Percentiles rank a stretch among this genome's conserved stretches.
Conservation (phyloP, 2,888 invertebrate species). For the Crioceris asparagi region DNA sequence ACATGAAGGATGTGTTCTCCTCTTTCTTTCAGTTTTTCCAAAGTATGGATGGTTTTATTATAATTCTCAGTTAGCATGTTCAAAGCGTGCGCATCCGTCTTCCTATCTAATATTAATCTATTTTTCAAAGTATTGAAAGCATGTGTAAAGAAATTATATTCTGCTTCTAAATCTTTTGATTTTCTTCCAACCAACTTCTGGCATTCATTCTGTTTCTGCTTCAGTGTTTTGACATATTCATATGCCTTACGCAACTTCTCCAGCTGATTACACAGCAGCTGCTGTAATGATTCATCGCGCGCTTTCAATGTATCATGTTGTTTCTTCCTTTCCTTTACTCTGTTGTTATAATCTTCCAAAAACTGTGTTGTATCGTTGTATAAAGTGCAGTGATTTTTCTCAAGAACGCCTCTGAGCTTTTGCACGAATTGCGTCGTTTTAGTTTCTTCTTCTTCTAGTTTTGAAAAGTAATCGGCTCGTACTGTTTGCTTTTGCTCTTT, state of each 20-base stretch:
- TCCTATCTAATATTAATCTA: constrained; percentile 42
- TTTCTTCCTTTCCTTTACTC: constrained; percentile 21
- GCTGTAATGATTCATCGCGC: constrained; percentile 27
- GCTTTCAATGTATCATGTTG: constrained; percentile 23
- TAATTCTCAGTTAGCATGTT: constrained; percentile 51
- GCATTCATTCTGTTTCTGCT: constrained; percentile 18
- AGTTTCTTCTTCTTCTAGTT: constrained; percentile 30
- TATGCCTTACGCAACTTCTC: constrained; percentile 22
- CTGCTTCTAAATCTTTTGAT: constrained; percentile 24
- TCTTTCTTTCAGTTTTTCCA: constrained; percentile 46
- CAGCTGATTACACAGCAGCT: constrained; percentile 22
- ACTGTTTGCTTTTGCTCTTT: constrained; percentile 29
- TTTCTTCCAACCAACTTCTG: constrained; percentile 17
- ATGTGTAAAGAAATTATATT: constrained; percentile 34
- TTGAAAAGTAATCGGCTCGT: constrained; percentile 30
- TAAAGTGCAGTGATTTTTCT: constrained; percentile 22
- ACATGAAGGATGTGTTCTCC: constrained; percentile 48
- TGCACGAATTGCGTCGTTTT: constrained; percentile 25
- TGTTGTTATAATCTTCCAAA: constrained; percentile 18
- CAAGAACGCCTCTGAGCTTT: constrained; percentile 24
- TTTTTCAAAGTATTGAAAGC: constrained; percentile 38
- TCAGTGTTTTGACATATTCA: constrained; percentile 24
- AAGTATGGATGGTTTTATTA: constrained; percentile 44
- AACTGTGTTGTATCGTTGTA: constrained; percentile 26
- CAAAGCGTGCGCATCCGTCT: constrained; percentile 44